Conservation (phyloP, 2,113 vertebrate genomes). For the Illadopsis cleaveri region DNA sequence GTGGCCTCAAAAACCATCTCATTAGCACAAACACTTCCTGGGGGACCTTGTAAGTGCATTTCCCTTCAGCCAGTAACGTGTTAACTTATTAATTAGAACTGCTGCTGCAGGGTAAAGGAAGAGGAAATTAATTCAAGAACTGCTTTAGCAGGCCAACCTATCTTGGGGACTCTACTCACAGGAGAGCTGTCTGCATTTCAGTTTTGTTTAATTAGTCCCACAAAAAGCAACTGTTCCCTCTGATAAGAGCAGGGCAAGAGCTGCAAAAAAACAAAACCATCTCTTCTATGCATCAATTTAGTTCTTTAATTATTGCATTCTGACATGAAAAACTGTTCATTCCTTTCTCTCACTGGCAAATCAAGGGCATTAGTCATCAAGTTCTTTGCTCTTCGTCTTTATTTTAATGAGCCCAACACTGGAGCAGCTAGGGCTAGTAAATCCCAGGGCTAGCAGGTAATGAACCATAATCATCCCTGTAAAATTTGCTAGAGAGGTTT, state of each 20-base stretch:
- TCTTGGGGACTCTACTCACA: constrained; percentile 53
- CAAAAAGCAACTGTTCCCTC: constrained; percentile 60
- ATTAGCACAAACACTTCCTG: constrained; percentile 63
- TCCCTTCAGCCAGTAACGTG: constrained; percentile 65
- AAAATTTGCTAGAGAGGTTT: background rate
- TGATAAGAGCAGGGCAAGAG: constrained; percentile 37
- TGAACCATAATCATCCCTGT: background rate
- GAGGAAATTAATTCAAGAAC: constrained; percentile 67
- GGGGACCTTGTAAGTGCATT: constrained; percentile 62
- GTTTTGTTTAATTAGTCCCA: constrained; percentile 68
- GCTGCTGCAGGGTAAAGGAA: constrained; percentile 64
- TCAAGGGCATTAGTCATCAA: constrained; percentile 31
- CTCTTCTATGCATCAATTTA: constrained; percentile 7
- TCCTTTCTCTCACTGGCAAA: background rate
- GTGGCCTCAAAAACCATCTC: constrained; percentile 52
- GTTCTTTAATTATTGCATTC: constrained; percentile 30
- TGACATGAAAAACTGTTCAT: background rate
- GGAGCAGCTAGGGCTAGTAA: background rate
- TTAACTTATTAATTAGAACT: constrained; percentile 73
- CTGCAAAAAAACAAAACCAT: constrained; percentile 18
- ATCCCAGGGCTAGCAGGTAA: background rate
- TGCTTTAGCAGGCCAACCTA: constrained; percentile 58
- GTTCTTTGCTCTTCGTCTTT: background rate
- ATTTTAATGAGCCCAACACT: background rate
- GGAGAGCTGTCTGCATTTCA: constrained; percentile 60